phyloP scores from a whole-genome alignment of 2,888 invertebrate genomes.

The Hypena proboscidalis region DNA sequence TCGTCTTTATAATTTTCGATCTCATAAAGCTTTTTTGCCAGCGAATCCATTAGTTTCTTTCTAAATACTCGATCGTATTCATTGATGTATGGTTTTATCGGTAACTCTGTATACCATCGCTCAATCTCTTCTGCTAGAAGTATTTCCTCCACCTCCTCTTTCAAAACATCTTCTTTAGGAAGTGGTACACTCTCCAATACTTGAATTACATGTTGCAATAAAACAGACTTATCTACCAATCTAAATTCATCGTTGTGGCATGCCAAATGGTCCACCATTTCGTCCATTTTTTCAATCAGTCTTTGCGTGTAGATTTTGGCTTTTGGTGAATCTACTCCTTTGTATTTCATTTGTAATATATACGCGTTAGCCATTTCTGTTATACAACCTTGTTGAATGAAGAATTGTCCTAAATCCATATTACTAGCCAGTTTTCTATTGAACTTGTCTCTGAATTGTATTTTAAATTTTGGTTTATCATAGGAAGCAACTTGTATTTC shows the following conservation, averaged over 20 bases:
- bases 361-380: conserved; percentile 52
- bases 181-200: conserved; percentile 52
- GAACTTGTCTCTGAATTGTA: conserved; percentile 42
- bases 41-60: conserved; percentile 44
- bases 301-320: conserved; percentile 54
- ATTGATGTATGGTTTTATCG: conserved; percentile 37
- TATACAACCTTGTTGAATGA: conserved; percentile 37
- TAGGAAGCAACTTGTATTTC: conserved; percentile 38
- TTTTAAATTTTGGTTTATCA: conserved; percentile 46
- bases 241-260: conserved; percentile 41
- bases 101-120: conserved; percentile 58
- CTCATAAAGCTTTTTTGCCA: conserved; percentile 51
- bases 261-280: conserved; percentile 45
- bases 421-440: conserved; percentile 35
- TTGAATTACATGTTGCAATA: conserved; percentile 44
- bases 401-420: conserved; percentile 28
- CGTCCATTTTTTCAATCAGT: conserved; percentile 46
- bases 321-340: conserved; percentile 51
- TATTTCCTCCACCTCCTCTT: conserved; percentile 60
- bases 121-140: conserved; percentile 60
- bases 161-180: conserved; percentile 49
- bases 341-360: conserved; percentile 49
- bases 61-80: conserved; percentile 41
- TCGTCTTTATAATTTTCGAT: conserved; percentile 40
- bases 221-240: conserved; percentile 38